These are phyloP conservation scores for Siniperca undulata DNA, from an alignment of 2,797 vertebrate species.

Conservation along the genomic window DNA sequence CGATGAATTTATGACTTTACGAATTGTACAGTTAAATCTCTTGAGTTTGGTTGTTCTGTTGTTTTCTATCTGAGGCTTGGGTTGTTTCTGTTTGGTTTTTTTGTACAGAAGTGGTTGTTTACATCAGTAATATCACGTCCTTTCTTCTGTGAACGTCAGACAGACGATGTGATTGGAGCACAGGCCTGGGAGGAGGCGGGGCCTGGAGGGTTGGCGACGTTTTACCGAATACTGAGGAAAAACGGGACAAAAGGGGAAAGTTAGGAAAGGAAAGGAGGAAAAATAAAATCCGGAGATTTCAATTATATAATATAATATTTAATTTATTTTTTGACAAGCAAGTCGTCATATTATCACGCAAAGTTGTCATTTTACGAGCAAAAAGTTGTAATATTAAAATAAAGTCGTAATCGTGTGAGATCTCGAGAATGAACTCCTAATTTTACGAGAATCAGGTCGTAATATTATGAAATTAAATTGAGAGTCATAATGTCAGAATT, in stretches of 20 bases:
- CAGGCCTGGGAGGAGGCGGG: conserved; percentile 47
- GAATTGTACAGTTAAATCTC: conserved; percentile 78
- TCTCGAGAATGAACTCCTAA: not conserved
- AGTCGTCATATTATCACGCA: no score
- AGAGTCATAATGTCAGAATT: no score
- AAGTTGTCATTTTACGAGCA: no score
- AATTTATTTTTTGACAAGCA: no score
- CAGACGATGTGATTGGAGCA: conserved; percentile 60
- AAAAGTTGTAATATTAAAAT: not conserved
- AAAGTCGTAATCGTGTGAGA: not conserved
- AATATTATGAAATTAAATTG: no score
- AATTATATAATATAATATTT: no score
- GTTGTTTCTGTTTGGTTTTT: conserved; percentile 65
- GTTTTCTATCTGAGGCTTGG: conserved; percentile 75
- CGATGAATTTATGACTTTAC: conserved; percentile 64
- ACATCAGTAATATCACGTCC: conserved; percentile 69
- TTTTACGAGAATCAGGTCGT: not conserved
- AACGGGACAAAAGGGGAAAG: no score
- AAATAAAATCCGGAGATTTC: not conserved
- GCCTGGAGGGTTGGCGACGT: not conserved
- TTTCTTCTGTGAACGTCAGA: conserved; percentile 73
- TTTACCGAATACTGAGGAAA: not conserved
- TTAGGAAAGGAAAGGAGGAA: no score
- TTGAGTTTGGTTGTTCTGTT: conserved; percentile 73
- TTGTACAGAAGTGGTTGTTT: conserved; percentile 88